Conservation (phyloP, 2,888 invertebrate genomes). For the Gryllus longicercus region DNA sequence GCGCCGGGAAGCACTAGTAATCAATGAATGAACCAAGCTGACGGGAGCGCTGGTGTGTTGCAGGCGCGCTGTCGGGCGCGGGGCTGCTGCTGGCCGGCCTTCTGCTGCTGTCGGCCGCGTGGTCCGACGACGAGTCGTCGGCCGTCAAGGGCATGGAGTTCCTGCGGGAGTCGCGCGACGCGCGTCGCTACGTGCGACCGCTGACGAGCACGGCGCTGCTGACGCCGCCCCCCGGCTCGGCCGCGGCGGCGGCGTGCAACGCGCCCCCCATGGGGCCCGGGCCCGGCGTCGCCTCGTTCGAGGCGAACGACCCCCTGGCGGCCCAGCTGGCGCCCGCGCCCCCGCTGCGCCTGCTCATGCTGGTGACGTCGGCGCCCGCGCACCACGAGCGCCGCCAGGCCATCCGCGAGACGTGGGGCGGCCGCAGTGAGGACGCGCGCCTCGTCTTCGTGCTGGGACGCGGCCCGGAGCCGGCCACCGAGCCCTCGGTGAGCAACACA, state of each 20-base stretch:
- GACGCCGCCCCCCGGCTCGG: background rate
- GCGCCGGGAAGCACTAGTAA: no score
- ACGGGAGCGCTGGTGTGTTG: background rate
- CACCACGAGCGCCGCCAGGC: slow-evolving; percentile 21
- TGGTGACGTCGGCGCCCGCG: slow-evolving; percentile 24
- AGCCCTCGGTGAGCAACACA: background rate
- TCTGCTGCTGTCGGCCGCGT: background rate
- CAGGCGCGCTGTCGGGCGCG: slow-evolving; percentile 7
- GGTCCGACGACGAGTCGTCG: background rate
- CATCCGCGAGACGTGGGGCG: slow-evolving; percentile 27
- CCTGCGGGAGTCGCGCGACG: slow-evolving; percentile 19
- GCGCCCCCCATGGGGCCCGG: background rate
- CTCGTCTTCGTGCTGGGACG: slow-evolving; percentile 29
- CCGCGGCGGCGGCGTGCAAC: background rate
- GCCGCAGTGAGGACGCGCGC: background rate
- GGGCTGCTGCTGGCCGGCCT: background rate
- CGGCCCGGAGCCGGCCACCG: background rate
- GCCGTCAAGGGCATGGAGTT: background rate
- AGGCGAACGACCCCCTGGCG: background rate
- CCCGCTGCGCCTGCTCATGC: slow-evolving; percentile 21
- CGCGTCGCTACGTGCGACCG: slow-evolving; percentile 21
- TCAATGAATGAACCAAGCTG: no score
- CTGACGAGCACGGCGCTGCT: slow-evolving; percentile 19
- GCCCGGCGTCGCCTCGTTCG: background rate
- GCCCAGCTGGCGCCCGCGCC: background rate